Base-by-base conservation (phyloP, 2,888 invertebrate species). In the Hipparchia semele region DNA sequence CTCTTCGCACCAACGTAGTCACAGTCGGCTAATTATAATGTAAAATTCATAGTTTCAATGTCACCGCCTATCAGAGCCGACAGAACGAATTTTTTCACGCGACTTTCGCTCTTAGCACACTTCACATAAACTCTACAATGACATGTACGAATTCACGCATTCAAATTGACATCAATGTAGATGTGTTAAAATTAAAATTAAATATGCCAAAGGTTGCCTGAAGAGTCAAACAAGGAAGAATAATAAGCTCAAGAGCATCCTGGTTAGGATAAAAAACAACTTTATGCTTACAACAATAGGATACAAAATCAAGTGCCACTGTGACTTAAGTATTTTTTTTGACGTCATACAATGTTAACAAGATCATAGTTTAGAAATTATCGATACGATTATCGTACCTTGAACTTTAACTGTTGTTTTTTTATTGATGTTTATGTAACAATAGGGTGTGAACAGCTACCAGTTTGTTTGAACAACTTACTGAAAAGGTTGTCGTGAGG, bases 11-110 rank as follows among this genome's bases (percentile, higher is more conserved):
- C 53, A 45, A 62, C 65, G 74, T 59, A 74, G 54, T 49, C 67
- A 33, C 49, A 73, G 60, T 13, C 72, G 72, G 53, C 71, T 74
- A 70, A 74, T 77, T 77, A 76, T 74, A 78, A 79, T 78, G 74
- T 72, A 77, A 78, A 79, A 81, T 79, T 80, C 77, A 78, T 70
- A 73, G 76, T 77, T 80, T 78, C 81, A 81, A 81, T 81, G 81
- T 79, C 81, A 80, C 73, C 76, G 61, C 75, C 74, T 73, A 75
- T 73, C 72, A 74, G 75, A 73, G 71, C 73, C 72, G 56, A 65
- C n/a, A 51, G 53, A 45, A 70, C 45, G 69, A 67, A 56, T 59
- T 46, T 65, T 69, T 12, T 13, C 72, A 75, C 59, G 70, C 73
- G 13, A 79, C 73, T 75, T 72, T 78, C 73, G 75, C 13, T 68